A percentile compares a stretch with the other conserved stretches of the same genome.
Evolutionary conservation across 1,140 invertebrate species (phyloP).

Genomic region (Elymnias hypermnestra): DNA sequence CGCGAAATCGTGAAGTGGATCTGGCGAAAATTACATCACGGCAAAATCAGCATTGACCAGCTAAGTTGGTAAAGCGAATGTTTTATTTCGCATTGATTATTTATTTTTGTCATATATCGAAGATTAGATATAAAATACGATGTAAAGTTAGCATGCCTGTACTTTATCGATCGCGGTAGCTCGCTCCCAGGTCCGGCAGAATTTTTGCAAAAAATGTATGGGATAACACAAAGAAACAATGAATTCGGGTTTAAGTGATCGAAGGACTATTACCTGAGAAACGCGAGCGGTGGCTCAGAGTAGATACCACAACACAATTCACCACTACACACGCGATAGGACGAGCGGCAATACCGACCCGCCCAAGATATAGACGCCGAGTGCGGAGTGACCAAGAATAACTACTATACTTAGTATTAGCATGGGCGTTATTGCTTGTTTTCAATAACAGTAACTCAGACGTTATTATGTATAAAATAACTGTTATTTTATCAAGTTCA

Average conservation of each 20-base stretch:
- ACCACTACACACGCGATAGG: slow-evolving; percentile 66
- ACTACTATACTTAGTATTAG: slow-evolving; percentile 19
- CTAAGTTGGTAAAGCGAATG: neutral
- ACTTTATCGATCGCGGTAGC: slow-evolving; percentile 60
- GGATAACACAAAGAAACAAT: slow-evolving; percentile 38
- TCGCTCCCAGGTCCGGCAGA: slow-evolving; percentile 46
- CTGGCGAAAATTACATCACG: no score
- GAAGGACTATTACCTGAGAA: slow-evolving; percentile 45
- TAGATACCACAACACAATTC: slow-evolving; percentile 55
- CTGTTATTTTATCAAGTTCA: no score
- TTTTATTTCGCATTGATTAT: neutral
- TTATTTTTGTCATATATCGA: neutral
- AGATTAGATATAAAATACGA: neutral
- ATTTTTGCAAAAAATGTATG: slow-evolving; percentile 32
- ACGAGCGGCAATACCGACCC: slow-evolving; percentile 64
- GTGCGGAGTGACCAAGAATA: slow-evolving; percentile 60
- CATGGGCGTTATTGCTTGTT: no score
- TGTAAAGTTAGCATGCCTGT: slow-evolving; percentile 34
- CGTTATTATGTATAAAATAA: no score
- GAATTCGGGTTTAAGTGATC: slow-evolving; percentile 12
- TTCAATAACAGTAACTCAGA: no score
- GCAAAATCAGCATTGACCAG: slow-evolving; percentile 8
- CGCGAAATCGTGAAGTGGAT: no score
- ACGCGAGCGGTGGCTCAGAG: slow-evolving; percentile 38
- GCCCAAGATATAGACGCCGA: slow-evolving; percentile 54